Percentiles rank a stretch among this genome's conserved stretches.
These are phyloP conservation scores for Gila robusta DNA, from an alignment of 2,797 vertebrate species.

Conservation along the genomic window DNA sequence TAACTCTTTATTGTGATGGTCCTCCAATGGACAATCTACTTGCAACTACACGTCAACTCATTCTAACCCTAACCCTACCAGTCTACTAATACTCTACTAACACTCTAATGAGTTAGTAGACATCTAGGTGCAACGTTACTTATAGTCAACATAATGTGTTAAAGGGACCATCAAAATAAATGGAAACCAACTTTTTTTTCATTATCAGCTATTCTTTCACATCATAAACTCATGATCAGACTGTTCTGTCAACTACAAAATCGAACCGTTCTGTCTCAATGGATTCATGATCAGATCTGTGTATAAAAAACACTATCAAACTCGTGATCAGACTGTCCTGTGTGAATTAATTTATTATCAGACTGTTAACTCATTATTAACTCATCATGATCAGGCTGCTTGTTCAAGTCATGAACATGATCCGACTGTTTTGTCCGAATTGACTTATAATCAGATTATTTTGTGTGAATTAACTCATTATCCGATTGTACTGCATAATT, in stretches of 20 bases:
- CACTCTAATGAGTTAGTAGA: no score
- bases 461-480: neutral
- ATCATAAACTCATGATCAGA: neutral
- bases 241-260: neutral
- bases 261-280: neutral
- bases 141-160: no score
- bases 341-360: neutral
- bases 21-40: no score
- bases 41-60: no score
- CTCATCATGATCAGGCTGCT: no score
- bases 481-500: neutral
- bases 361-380: neutral
- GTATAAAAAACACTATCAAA: neutral
- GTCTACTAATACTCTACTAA: no score
- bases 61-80: no score
- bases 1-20: no score
- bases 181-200: neutral
- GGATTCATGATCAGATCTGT: neutral
- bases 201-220: neutral
- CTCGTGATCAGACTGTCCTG: neutral
- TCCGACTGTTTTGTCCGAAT: neutral
- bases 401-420: neutral
- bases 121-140: no score
- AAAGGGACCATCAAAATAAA: no score
- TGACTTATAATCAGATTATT: neutral